A percentile compares a stretch with the other conserved stretches of the same genome.
These are phyloP conservation scores for Drosophila borealis DNA, from an alignment of 2,888 invertebrate species.

Conservation along the genomic window DNA sequence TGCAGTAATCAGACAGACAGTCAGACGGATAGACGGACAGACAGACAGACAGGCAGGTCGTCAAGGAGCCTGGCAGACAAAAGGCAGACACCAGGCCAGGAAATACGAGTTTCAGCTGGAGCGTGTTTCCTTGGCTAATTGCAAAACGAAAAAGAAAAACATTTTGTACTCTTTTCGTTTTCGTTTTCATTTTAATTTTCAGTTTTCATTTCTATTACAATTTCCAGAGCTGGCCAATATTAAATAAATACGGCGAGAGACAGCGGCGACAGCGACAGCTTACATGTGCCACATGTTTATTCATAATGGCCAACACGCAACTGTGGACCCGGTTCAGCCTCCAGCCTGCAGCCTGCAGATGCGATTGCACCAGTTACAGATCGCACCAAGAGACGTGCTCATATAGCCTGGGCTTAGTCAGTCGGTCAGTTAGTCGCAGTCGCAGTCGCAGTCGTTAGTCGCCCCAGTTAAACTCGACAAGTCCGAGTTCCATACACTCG, in stretches of 20 bases:
- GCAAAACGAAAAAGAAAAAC: constrained; percentile 46
- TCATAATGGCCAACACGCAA: constrained; percentile 67
- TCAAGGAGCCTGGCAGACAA: constrained; percentile 8
- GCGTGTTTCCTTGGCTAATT: constrained; percentile 74
- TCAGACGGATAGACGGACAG: constrained; percentile 11
- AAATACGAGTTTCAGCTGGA: constrained; percentile 52
- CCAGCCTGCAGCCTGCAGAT: constrained; percentile 11
- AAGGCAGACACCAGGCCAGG: constrained; percentile 46
- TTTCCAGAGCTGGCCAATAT: constrained; percentile 53
- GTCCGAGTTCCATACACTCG: constrained; percentile 23
- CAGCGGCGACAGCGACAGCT: constrained; percentile 37
- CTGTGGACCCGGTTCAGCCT: constrained; percentile 24
- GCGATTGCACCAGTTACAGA: constrained; percentile 23
- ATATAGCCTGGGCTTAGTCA: constrained; percentile 16
- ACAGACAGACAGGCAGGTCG: constrained; percentile 34
- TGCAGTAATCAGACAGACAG: constrained; percentile 14
- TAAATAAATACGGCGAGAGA: constrained; percentile 35
- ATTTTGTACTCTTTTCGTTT: constrained; percentile 52
- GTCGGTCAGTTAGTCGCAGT: constrained; percentile 44
- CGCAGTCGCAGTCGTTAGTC: constrained; percentile 11
- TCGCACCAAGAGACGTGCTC: constrained; percentile 42
- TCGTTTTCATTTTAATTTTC: constrained; percentile 2
- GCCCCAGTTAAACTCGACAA: constrained; percentile 20
- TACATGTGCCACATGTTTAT: constrained; percentile 73
- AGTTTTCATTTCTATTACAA: constrained; percentile 49